Evolutionary conservation across 2,113 vertebrate genomes (phyloP).

Genomic region (Paracanthobrama guichenoti): DNA sequence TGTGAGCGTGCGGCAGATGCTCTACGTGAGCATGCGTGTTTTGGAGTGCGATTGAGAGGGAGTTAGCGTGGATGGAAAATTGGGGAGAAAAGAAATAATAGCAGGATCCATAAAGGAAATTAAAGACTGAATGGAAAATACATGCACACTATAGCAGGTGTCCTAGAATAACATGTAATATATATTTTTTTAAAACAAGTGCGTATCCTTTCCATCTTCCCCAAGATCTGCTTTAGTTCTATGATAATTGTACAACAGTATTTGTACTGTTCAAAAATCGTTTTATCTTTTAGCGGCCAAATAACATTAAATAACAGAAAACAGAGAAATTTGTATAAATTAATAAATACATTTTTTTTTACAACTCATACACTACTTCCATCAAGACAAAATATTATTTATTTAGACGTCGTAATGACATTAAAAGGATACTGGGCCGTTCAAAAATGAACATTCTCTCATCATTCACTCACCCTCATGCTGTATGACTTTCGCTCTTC

Average conservation of each 20-base stretch:
- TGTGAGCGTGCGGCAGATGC: conserved; percentile 38
- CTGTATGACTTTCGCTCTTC: too few relatives aligned
- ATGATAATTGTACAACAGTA: neutral
- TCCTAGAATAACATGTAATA: neutral
- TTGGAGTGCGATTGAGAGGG: conserved; percentile 57
- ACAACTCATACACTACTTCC: neutral
- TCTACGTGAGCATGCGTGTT: conserved; percentile 48
- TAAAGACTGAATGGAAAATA: neutral
- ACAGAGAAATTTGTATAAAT: neutral
- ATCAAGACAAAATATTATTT: neutral
- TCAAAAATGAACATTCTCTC: neutral
- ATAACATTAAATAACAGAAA: neutral
- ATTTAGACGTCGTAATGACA: neutral
- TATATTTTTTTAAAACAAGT: neutral
- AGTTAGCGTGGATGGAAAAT: conserved; percentile 72
- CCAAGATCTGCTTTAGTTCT: neutral
- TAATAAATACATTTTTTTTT: neutral
- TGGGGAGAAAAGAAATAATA: conserved; percentile 48
- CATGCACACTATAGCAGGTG: neutral
- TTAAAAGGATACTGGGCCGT: neutral
- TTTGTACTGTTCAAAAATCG: neutral
- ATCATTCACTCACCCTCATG: neutral
- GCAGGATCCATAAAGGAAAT: conserved; percentile 9
- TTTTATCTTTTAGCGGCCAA: neutral
- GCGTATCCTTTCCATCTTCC: neutral